Base-by-base conservation (phyloP, 2,113 vertebrate genomes). In the Prunella himalayana region DNA sequence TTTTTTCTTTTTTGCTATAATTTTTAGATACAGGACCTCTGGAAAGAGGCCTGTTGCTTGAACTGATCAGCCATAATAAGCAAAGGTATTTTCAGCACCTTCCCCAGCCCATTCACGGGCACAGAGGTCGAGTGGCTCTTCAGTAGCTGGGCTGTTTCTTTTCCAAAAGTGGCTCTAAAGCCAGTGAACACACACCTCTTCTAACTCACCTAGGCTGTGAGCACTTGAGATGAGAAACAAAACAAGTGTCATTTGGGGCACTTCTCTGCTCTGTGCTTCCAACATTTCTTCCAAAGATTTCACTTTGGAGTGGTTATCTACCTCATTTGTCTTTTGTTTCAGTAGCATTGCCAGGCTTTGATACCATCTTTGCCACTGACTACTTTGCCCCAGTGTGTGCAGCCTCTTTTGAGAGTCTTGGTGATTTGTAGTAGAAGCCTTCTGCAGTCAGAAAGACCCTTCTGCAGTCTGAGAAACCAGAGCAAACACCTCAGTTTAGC, bases 251-350 rank as follows among this genome's bases (percentile, higher is more conserved):
- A 4, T 73, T 68, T 35, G 28, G 17, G 49, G 59, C 57, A 64
- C 90, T 72, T 53, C 70, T 87, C 61, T 92, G 41, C 84, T 92
- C 45, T 11, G 7, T 65, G 79, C 64, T 86, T 95, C 59, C 61
- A 61, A 80, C 44, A 22, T 86, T 82, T 81, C 77, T 88, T 90
- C 77, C 87, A 79, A 89, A 90, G 86, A 42, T 42, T 92, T 88
- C 27, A 3, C 80, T 92, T 84, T 82, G 87, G 83, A 73, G 35
- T 82, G 35, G 71, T 95, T 65, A 94, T 86, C 96, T 97, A 97
- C 96, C 96, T 97, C 96, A 80, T 96, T 86, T 63, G 63, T 94
- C 88, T 80, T 90, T 45, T 65, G 42, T 80, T 94, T 65, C 53
- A 65, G 54, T 77, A 92, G 60, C 84, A 59, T 91, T 7, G 0